Evolutionary conservation across 2,888 invertebrate genomes (phyloP).

Genomic region (Pachymerium ferrugineum): DNA sequence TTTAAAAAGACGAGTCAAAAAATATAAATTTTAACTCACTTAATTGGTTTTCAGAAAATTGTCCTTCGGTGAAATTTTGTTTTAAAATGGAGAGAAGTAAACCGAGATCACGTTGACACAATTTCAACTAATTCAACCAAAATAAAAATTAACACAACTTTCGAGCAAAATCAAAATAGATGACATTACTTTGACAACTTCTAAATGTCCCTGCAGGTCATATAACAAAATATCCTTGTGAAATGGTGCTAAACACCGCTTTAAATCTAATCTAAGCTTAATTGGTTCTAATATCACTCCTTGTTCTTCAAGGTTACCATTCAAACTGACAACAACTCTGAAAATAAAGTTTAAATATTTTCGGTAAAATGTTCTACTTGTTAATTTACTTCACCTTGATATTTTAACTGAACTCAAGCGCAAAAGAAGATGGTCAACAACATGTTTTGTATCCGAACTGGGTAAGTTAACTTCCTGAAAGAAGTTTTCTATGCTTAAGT

Average conservation of each 20-base stretch:
- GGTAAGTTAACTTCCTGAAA: constrained; percentile 56
- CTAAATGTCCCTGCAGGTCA: constrained; percentile 63
- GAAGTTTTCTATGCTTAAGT: constrained; percentile 72
- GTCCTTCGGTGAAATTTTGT: constrained; percentile 58
- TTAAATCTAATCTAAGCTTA: constrained; percentile 64
- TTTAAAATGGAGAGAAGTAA: constrained; percentile 65
- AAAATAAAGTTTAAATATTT: too few relatives aligned
- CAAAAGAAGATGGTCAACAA: constrained; percentile 65
- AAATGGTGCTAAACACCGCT: constrained; percentile 57
- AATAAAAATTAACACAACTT: background rate
- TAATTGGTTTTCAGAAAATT: constrained; percentile 35
- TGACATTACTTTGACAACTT: constrained; percentile 52
- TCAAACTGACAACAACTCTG: constrained; percentile 51
- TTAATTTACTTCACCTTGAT: constrained; percentile 42
- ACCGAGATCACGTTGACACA: constrained; percentile 69
- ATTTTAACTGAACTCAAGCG: constrained; percentile 64
- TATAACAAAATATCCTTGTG: constrained; percentile 49
- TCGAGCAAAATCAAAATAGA: background rate
- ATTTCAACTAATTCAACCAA: constrained; percentile 53
- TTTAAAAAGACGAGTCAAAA: too few relatives aligned
- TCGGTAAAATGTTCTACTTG: too few relatives aligned
- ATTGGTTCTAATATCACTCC: constrained; percentile 72
- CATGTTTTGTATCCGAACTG: constrained; percentile 45
- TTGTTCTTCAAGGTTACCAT: constrained; percentile 64
- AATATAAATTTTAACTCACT: constrained; percentile 35